Base-by-base conservation (phyloP, 2,797 vertebrate genomes). In the Sylvilagus floridanus region DNA sequence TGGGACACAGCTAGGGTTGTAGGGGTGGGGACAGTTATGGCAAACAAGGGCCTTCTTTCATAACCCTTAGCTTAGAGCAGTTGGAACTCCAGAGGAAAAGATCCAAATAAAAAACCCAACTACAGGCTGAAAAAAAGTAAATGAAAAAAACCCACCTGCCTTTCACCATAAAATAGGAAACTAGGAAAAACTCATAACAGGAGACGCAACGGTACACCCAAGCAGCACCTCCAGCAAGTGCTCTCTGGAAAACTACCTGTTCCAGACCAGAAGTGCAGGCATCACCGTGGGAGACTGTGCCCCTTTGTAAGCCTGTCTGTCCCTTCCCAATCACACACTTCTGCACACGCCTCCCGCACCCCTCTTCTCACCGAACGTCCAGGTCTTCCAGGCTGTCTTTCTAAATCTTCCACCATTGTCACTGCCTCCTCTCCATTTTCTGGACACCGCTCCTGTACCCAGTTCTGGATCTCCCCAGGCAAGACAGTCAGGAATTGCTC, bases 391-490 rank as follows among this genome's bases (percentile, higher is more conserved):
- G 93, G 92, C 73, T 96, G 60, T 93, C 95, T 94, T 91, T 94
- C 97, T 95, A 97, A 96, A 68, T 96, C 97, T 96, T 98, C 97
- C 10, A 97, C 97, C 94, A 98, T 93, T n/a, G 97, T 95, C 88
- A 97, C 97, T 3, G 96, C 97, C 88, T 98, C 97, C 88, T 97
- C 97, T 88, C 98, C 97, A 54, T 90, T 97, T 81, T 97, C 97
- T 32, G 97, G 97, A 96, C 96, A 95, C 12, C 96, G 97, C 24
- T 96, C 96, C 65, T 96, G 95, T n/a, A 97, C 95, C 97, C 97
- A 98, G 9, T 83, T 96, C 95, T 97, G 97, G 91, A 97, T 96
- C 81, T 97, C 95, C 47, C 96, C 95, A 24, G 97, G 97, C 52
- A 98, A 84, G 78, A 97, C 30, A 1, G 91, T 96, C 90, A 98